Conservation (phyloP, 2,113 vertebrate genomes). For the Pseudorectes ferrugineus region DNA sequence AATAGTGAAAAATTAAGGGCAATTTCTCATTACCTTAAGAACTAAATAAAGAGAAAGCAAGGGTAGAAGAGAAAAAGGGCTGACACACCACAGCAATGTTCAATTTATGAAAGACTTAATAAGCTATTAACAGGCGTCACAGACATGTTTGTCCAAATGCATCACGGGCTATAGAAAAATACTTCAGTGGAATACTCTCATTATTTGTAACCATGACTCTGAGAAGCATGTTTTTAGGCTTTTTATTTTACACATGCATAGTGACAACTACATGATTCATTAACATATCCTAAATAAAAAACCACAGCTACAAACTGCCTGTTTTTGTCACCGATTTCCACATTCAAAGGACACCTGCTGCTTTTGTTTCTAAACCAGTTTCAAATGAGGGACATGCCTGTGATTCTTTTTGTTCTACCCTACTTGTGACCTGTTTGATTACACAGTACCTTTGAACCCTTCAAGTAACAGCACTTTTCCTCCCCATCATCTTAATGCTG, state of each 20-base stretch:
- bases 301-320: neutral
- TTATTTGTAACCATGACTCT: neutral
- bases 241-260: neutral
- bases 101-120: neutral
- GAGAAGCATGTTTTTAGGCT: neutral
- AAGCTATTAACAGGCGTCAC: neutral
- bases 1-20: neutral
- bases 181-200: neutral
- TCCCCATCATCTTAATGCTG: neutral
- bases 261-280: neutral
- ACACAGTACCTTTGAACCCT: neutral
- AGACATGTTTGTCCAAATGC: neutral
- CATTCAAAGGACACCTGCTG: neutral
- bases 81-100: neutral
- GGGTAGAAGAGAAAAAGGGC: neutral
- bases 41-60: neutral
- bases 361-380: neutral
- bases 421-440: neutral
- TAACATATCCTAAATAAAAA: neutral
- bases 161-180: neutral
- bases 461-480: neutral
- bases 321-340: neutral
- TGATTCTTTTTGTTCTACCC: neutral
- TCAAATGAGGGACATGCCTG: neutral
- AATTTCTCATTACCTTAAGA: neutral